phyloP scores from a whole-genome alignment of 2,113 vertebrate genomes.

The Grammomys surdaster region DNA sequence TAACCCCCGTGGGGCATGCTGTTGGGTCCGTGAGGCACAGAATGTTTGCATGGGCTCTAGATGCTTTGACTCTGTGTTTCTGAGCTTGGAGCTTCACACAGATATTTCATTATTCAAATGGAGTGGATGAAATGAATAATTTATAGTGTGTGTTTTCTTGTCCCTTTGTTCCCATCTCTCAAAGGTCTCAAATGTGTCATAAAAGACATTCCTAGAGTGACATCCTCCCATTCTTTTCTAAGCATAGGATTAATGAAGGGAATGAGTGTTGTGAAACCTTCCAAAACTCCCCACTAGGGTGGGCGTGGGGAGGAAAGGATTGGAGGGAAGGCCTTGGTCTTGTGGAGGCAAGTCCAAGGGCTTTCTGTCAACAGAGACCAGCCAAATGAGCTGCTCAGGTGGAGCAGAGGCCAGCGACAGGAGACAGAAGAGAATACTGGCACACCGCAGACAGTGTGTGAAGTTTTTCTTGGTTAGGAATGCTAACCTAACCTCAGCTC shows the following conservation, averaged over 20 bases:
- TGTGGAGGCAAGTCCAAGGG: slow-evolving; percentile 30
- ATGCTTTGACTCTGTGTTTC: not conserved
- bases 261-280: not conserved
- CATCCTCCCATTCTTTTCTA: not conserved
- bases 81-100: not conserved
- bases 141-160: not conserved
- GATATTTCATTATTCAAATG: not conserved
- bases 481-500: slow-evolving; percentile 78
- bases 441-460: slow-evolving; percentile 67
- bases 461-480: slow-evolving; percentile 75
- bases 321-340: not conserved
- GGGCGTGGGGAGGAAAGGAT: not conserved
- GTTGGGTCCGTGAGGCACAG: not conserved
- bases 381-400: slow-evolving; percentile 51
- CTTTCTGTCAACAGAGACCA: slow-evolving; percentile 53
- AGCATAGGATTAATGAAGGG: not conserved
- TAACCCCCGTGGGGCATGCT: not conserved
- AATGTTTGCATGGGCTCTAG: rapidly evolving
- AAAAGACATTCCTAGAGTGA: not conserved
- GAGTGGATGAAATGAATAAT: not conserved
- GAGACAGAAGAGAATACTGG: slow-evolving; percentile 74
- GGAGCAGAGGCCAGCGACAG: slow-evolving; percentile 45
- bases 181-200: not conserved
- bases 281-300: not conserved
- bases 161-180: not conserved